Percentiles rank a stretch among this genome's conserved stretches.
phyloP scores from a whole-genome alignment of 2,888 invertebrate species.

The Tromatobia lineatoria region DNA sequence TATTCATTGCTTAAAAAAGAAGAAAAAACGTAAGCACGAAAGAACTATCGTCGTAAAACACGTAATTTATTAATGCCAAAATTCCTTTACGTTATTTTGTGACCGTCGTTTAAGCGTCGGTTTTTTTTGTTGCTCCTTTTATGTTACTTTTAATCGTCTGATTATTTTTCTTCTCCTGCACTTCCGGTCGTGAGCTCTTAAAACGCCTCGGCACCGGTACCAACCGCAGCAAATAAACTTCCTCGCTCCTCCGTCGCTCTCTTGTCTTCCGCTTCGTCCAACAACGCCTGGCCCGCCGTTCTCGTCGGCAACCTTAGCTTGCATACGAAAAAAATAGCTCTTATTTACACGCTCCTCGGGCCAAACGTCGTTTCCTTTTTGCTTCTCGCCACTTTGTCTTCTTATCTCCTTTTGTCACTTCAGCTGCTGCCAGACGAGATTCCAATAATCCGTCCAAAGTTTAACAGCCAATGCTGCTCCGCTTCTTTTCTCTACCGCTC shows the following conservation, averaged over 20 bases:
- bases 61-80: conserved; percentile 1
- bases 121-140: background rate
- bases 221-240: conserved; percentile 1
- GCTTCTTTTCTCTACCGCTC: conserved; percentile 11
- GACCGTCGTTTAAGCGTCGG: background rate
- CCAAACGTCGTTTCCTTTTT: conserved; percentile 33
- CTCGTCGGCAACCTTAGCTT: conserved; percentile 73
- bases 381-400: conserved; percentile 35
- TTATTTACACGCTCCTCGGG: conserved; percentile 66
- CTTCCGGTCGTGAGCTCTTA: conserved; percentile 39
- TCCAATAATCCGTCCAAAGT: conserved; percentile 2
- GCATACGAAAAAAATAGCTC: conserved; percentile 79
- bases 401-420: conserved; percentile 16
- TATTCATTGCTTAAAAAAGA: conserved; percentile 9
- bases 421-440: background rate
- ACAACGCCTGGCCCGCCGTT: conserved; percentile 66
- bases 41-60: conserved; percentile 7
- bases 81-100: conserved; percentile 3
- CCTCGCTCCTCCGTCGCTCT: conserved; percentile 5
- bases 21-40: background rate
- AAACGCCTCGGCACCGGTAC: conserved; percentile 15
- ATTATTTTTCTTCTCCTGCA: conserved; percentile 59
- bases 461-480: background rate
- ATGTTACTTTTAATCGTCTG: conserved; percentile 36
- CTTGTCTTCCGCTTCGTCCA: conserved; percentile 61